These are phyloP conservation scores for Drosophila merina DNA, from an alignment of 2,888 invertebrate species.

Conservation along the genomic window DNA sequence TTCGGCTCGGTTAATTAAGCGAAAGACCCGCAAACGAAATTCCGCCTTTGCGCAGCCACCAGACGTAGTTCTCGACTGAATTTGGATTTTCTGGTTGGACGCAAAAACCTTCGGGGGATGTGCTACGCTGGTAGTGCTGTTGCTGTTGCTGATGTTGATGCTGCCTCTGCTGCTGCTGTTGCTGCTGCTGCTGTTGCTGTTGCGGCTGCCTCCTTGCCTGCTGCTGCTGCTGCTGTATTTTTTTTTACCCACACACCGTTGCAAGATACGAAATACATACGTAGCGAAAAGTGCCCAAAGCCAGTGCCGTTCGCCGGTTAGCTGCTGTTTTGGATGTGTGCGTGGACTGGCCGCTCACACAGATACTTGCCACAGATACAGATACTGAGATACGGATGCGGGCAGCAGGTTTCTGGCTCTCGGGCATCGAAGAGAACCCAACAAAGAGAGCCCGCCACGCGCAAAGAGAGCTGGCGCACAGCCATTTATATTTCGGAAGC, in stretches of 20 bases:
- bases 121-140: conserved; percentile 61
- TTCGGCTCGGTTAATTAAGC: conserved; percentile 48
- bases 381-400: conserved; percentile 5
- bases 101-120: conserved; percentile 84
- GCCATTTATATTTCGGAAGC: conserved; percentile 83
- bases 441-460: background rate
- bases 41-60: conserved; percentile 82
- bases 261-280: conserved; percentile 28
- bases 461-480: conserved; percentile 44
- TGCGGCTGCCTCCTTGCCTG: conserved; percentile 17
- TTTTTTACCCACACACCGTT: conserved; percentile 17
- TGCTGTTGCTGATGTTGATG: conserved; percentile 46
- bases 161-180: conserved; percentile 41
- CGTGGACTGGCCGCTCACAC: conserved; percentile 24
- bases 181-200: conserved; percentile 21
- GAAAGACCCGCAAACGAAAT: conserved; percentile 79
- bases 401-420: conserved; percentile 39
- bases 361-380: conserved; percentile 23
- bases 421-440: conserved; percentile 32
- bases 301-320: conserved; percentile 35
- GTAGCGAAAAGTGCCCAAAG: conserved; percentile 44
- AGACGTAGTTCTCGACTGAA: conserved; percentile 83
- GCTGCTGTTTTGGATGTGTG: conserved; percentile 11
- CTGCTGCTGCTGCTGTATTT: conserved; percentile 29
- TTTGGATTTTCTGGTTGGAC: conserved; percentile 82